A percentile compares a stretch with the other conserved stretches of the same genome.
Conservation (phyloP, 2,888 invertebrate genomes). For the Melinaea menophilus region DNA sequence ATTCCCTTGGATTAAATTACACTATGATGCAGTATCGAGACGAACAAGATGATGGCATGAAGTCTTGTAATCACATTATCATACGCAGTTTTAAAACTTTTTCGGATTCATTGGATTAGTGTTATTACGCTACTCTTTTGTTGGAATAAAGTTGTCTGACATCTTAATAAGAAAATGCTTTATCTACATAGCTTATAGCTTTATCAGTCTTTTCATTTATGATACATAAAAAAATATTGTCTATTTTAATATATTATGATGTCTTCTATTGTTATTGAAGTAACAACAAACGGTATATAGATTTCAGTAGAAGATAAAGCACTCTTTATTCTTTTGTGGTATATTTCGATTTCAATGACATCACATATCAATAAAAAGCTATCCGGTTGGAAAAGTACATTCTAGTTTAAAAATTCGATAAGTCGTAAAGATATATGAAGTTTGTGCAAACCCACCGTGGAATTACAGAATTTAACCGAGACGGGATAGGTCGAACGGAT, state of each 20-base stretch:
- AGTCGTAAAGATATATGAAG: conserved; percentile 36
- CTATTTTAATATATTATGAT: no score
- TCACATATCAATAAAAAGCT: conserved; percentile 16
- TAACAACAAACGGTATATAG: not conserved
- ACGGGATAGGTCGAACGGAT: conserved; percentile 53
- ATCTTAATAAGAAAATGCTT: no score
- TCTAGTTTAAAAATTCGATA: conserved; percentile 22
- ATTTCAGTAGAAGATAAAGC: not conserved
- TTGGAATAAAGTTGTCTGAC: not conserved
- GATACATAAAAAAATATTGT: no score
- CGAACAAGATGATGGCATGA: conserved; percentile 35
- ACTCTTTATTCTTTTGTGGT: not conserved
- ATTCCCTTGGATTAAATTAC: conserved; percentile 60
- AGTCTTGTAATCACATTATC: conserved; percentile 37
- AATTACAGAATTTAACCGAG: conserved; percentile 59
- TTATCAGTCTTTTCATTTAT: no score
- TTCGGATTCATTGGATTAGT: conserved; percentile 17
- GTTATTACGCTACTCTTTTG: conserved; percentile 9
- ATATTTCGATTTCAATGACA: conserved; percentile 3
- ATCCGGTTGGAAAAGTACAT: conserved; percentile 13
- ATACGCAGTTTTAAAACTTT: conserved; percentile 26
- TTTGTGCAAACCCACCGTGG: conserved; percentile 42
- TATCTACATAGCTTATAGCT: not conserved
- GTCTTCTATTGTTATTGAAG: no score
- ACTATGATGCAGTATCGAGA: conserved; percentile 40